Evolutionary conservation across 2,888 invertebrate genomes (phyloP), one percentile per base, ranked within the genome.

Genomic region (Idaea straminata): DNA sequence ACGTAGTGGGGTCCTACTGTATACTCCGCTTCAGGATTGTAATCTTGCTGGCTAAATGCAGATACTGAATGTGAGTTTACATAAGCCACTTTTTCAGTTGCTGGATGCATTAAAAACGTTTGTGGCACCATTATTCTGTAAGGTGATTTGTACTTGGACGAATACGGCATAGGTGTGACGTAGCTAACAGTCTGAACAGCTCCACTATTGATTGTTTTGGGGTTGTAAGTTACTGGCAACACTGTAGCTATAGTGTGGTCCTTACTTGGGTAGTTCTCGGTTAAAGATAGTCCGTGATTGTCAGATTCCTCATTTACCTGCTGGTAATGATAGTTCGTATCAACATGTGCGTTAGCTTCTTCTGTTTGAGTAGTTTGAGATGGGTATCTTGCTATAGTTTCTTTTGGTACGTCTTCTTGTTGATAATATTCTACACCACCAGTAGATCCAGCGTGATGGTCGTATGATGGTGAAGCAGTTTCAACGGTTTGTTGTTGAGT

Each of bases 161-260:
- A 79, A 64, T 78, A 80, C 3, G 92, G 91, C 74, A 82, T 77
- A 0, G 92, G 92, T 5, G 92, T 92, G 0, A 92, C 92, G 64
- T 92, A 92, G 70, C 89, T 91, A 3, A 92, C 87, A 0, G 83
- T 81, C 71, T 92, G 92, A 7, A 88, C 73, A 34, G 82, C 72
- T 3, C 80, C 82, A 16, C 79, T 76, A 25, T 76, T 79, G 35
- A 83, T 83, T 65, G 72, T 68, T 3, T 74, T 74, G 35, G 79
- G 72, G 62, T 85, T 85, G 68, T 89, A 88, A 64, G 84, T 84
- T 15, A 83, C 77, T 3, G 92, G 91, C 61, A 89, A 79, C 58
- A 94, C 93, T 61, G 94, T 90, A 0, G 94, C 94, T 73, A 92
- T 88, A 0, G 94, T 95, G 69, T 95, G 94, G 61, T 92, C 91